Evolutionary conservation across 2,113 vertebrate species (phyloP).

Genomic region (Emydocephalus ijimae): DNA sequence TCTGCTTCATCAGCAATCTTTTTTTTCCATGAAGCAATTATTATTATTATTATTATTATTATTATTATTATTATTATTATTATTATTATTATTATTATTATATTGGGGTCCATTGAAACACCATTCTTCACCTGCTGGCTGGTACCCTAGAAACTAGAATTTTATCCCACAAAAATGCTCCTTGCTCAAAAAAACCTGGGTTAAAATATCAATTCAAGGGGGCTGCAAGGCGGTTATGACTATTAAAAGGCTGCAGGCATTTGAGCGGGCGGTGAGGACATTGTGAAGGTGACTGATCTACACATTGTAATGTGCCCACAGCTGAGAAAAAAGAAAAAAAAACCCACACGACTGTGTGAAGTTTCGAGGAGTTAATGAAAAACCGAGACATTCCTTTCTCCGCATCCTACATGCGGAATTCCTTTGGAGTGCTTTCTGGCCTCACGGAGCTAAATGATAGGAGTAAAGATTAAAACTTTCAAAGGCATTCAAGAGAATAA

Average conservation of each 20-base stretch:
- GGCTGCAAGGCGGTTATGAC: neutral
- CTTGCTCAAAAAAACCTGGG: neutral
- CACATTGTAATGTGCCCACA: neutral
- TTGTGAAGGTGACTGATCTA: neutral
- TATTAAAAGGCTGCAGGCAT: neutral
- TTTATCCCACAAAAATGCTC: neutral
- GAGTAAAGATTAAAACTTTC: neutral
- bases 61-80: too few relatives aligned
- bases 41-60: too few relatives aligned
- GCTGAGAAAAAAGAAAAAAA: neutral
- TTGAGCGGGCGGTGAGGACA: neutral
- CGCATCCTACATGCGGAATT: conserved; percentile 37
- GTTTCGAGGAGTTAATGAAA: conserved; percentile 39
- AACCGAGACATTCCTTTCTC: conserved; percentile 50
- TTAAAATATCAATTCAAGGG: neutral
- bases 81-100: too few relatives aligned
- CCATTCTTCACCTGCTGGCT: neutral
- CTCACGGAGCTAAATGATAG: conserved; percentile 4
- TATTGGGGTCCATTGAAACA: conserved; percentile 21
- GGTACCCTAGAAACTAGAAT: neutral
- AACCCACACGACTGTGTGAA: conserved; percentile 16
- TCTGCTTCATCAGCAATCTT: neutral
- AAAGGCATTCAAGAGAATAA: neutral
- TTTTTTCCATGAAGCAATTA: neutral
- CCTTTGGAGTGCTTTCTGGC: conserved; percentile 3